Conservation (phyloP, 2,888 invertebrate species). For the Agonum fuliginosum region DNA sequence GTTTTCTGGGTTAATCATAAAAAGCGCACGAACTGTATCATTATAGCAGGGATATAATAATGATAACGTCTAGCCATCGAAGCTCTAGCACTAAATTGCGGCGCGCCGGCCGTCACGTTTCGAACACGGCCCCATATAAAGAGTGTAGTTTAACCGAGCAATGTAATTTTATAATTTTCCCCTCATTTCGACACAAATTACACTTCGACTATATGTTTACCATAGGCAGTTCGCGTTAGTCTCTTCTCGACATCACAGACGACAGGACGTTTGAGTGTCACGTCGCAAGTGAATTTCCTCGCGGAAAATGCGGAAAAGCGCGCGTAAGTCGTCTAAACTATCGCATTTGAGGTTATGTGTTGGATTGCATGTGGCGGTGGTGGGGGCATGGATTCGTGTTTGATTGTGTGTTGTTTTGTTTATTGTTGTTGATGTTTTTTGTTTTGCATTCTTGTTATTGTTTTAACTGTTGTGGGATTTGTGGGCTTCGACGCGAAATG, state of each 20-base stretch:
- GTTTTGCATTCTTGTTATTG: not conserved
- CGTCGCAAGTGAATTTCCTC: conserved; percentile 9
- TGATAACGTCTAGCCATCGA: conserved; percentile 25
- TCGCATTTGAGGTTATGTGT: conserved; percentile 33
- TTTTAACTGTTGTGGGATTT: not conserved
- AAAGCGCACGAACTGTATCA: conserved; percentile 26
- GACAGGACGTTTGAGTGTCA: conserved; percentile 45
- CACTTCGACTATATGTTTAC: conserved; percentile 71
- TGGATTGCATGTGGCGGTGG: conserved; percentile 29
- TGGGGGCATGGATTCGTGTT: conserved; percentile 35
- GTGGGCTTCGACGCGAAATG: not conserved
- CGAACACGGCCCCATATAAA: conserved; percentile 70
- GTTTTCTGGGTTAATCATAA: not conserved
- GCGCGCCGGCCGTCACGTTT: conserved; percentile 40
- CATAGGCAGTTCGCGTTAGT: conserved; percentile 58
- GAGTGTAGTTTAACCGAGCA: conserved; percentile 73
- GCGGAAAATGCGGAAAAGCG: conserved; percentile 32
- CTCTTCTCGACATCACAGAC: conserved; percentile 53
- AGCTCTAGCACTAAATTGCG: conserved; percentile 43
- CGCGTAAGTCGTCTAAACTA: conserved; percentile 24
- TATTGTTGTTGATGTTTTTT: conserved; percentile 33
- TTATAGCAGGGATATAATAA: conserved; percentile 27
- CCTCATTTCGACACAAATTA: conserved; percentile 75
- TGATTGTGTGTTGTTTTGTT: conserved; percentile 50
- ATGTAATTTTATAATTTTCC: conserved; percentile 75